phyloP scores from a whole-genome alignment of 2,113 vertebrate genomes.

The Ranitomeya variabilis region DNA sequence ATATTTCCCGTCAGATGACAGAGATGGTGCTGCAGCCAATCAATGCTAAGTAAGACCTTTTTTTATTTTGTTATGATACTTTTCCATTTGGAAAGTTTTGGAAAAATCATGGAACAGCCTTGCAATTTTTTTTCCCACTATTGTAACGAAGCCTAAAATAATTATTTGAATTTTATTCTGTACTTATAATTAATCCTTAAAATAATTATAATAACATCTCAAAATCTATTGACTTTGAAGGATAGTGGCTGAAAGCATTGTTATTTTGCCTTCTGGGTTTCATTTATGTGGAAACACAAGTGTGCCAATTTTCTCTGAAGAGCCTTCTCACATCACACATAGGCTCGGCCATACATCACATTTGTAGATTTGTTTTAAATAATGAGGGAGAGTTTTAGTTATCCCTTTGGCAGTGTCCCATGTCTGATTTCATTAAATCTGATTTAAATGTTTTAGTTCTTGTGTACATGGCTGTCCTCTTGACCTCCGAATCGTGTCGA shows the following conservation, averaged over 20 bases:
- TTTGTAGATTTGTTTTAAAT: constrained; percentile 21
- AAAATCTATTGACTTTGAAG: background rate
- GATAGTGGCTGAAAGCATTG: background rate
- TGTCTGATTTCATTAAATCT: constrained; percentile 40
- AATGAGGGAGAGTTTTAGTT: constrained; percentile 15
- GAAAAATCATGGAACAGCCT: too few relatives aligned
- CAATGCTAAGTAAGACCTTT: too few relatives aligned
- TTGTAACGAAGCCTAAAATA: too few relatives aligned
- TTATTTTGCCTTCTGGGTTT: background rate
- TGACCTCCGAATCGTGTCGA: constrained; percentile 34
- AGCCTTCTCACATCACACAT: background rate
- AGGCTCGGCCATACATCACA: constrained; percentile 12
- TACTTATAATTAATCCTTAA: background rate
- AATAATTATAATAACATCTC: background rate
- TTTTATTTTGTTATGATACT: too few relatives aligned
- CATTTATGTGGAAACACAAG: constrained; percentile 34
- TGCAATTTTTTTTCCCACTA: too few relatives aligned
- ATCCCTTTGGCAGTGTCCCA: constrained; percentile 28
- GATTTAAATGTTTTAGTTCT: constrained; percentile 33
- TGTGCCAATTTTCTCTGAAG: constrained; percentile 4
- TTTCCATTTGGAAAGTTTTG: too few relatives aligned
- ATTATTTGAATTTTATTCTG: too few relatives aligned
- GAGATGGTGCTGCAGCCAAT: too few relatives aligned
- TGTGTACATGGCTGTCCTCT: constrained; percentile 30
- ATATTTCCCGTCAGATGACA: too few relatives aligned